Conservation (phyloP, 2,888 invertebrate species). For the Amphipoea lucens region DNA sequence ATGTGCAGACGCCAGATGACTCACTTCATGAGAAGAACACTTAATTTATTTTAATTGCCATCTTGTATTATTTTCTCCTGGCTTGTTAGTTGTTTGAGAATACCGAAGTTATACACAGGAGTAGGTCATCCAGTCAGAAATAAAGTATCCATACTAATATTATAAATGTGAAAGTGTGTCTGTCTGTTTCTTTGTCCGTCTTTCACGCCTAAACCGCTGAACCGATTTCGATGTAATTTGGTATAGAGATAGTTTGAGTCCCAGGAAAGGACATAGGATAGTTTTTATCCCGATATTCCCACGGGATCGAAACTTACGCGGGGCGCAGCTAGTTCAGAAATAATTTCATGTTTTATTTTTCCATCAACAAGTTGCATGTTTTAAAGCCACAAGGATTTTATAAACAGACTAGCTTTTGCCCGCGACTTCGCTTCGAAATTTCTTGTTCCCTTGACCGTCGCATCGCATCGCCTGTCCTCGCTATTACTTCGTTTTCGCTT, state of each 20-base stretch:
- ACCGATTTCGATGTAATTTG: too few species aligned
- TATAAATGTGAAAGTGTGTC: too few species aligned
- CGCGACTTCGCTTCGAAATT: too few species aligned
- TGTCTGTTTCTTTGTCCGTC: too few species aligned
- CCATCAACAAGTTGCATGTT: not conserved
- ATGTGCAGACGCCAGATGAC: slow-evolving; percentile 40
- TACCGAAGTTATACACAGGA: not conserved
- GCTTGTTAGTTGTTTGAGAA: slow-evolving; percentile 23
- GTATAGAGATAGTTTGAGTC: too few species aligned
- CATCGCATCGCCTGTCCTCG: too few species aligned
- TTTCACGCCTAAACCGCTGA: too few species aligned
- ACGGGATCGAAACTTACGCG: too few species aligned
- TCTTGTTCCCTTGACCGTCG: too few species aligned
- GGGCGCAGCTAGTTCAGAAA: not conserved
- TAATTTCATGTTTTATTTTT: slow-evolving; percentile 4
- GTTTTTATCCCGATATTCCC: too few species aligned
- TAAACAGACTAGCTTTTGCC: not conserved
- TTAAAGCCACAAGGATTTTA: not conserved
- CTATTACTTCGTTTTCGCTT: too few species aligned
- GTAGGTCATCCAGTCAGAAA: slow-evolving; percentile 12
- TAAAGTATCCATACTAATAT: not conserved
- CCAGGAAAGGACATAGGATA: too few species aligned
- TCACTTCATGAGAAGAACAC: slow-evolving; percentile 47
- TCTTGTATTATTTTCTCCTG: slow-evolving; percentile 48
- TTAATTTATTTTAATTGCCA: slow-evolving; percentile 51